A percentile compares a stretch with the other conserved stretches of the same genome.
Conservation (phyloP, 2,797 vertebrate genomes). For the Xenentodon cancila region DNA sequence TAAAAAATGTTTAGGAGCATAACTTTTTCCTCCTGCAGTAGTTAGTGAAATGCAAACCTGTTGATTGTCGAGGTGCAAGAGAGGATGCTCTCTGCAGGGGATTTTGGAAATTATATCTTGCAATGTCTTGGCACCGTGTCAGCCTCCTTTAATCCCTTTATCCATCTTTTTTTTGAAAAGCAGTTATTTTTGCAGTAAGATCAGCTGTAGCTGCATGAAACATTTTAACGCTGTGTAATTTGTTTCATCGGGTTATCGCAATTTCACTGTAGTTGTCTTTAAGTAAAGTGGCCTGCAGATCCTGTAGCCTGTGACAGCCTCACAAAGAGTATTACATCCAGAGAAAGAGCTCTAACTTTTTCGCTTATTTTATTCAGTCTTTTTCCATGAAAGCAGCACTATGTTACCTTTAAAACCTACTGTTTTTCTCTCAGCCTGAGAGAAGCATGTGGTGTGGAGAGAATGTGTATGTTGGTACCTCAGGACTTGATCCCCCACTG, state of each 20-base stretch:
- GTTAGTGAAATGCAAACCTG: constrained; percentile 66
- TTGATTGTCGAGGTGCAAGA: constrained; percentile 54
- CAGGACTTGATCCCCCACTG: constrained; percentile 67
- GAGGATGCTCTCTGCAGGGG: constrained; percentile 14
- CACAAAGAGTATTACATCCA: neutral
- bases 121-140: constrained; percentile 4
- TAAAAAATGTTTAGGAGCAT: neutral
- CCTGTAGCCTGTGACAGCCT: neutral
- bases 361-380: neutral
- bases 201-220: constrained; percentile 1
- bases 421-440: constrained; percentile 26
- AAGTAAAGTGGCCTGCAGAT: neutral
- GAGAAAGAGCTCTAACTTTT: too few relatives aligned
- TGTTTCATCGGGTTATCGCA: constrained; percentile 3
- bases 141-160: neutral
- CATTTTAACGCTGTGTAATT: constrained; percentile 13
- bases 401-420: constrained; percentile 3
- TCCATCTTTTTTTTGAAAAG: neutral
- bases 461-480: constrained; percentile 61
- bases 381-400: neutral
- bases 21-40: constrained; percentile 19
- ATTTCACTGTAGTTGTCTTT: neutral
- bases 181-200: neutral
- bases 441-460: constrained; percentile 25
- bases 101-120: neutral